Evolutionary conservation across 2,113 vertebrate species (phyloP).

Genomic region (Callipepla squamata): DNA sequence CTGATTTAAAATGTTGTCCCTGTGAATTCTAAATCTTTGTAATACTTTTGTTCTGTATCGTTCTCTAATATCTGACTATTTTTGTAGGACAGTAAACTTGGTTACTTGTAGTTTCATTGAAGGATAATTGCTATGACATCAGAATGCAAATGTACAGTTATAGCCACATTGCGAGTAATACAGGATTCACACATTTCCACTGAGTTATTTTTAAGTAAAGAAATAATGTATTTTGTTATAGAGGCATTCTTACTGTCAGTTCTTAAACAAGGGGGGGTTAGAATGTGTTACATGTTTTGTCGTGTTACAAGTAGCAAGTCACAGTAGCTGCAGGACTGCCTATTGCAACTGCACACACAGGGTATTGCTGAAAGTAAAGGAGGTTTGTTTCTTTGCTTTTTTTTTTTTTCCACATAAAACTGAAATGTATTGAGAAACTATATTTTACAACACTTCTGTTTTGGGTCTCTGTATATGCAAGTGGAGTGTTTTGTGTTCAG

Average conservation of each 20-base stretch:
- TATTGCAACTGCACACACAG: constrained; percentile 21
- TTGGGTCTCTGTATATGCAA: background rate
- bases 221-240: constrained; percentile 49
- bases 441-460: background rate
- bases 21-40: constrained; percentile 31
- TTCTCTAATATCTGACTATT: constrained; percentile 63
- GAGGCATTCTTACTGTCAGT: constrained; percentile 40
- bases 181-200: constrained; percentile 49
- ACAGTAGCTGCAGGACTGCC: constrained; percentile 16
- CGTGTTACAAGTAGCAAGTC: constrained; percentile 10
- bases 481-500: background rate
- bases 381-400: background rate
- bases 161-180: constrained; percentile 10
- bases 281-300: constrained; percentile 18
- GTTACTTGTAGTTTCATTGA: constrained; percentile 64
- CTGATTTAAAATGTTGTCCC: constrained; percentile 21
- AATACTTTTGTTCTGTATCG: constrained; percentile 44
- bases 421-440: background rate
- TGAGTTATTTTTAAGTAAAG: constrained; percentile 58
- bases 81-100: constrained; percentile 65
- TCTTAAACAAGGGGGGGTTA: constrained; percentile 39
- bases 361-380: constrained; percentile 28
- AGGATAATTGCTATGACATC: constrained; percentile 28
- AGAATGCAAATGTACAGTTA: constrained; percentile 27
- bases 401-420: constrained; percentile 31